Evolutionary conservation across 2,113 vertebrate genomes (phyloP).

Genomic region (Channa maculata): DNA sequence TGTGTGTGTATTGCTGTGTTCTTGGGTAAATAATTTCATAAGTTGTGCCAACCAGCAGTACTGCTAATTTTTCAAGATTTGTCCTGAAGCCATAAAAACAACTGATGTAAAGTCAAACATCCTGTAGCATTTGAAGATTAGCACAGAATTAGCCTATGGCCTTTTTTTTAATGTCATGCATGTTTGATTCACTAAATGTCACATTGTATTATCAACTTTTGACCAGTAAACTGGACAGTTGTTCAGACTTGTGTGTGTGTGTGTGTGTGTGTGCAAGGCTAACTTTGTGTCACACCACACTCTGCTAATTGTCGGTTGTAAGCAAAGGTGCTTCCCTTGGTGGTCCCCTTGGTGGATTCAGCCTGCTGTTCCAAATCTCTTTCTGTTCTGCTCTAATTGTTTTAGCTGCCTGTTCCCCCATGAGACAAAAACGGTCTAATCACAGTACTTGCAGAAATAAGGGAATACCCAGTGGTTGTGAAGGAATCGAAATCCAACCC

Average conservation of each 20-base stretch:
- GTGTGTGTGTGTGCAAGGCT: constrained; percentile 27
- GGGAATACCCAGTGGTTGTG: constrained; percentile 75
- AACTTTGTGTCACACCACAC: constrained; percentile 19
- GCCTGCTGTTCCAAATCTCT: constrained; percentile 63
- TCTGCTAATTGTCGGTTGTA: constrained; percentile 36
- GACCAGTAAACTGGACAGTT: background rate
- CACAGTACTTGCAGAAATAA: constrained; percentile 72
- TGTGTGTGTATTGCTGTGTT: constrained; percentile 16
- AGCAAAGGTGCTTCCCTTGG: constrained; percentile 52
- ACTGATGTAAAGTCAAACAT: constrained; percentile 35
- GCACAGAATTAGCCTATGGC: constrained; percentile 38
- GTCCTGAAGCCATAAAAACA: background rate
- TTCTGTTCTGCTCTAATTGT: constrained; percentile 82
- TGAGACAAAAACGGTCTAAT: constrained; percentile 68
- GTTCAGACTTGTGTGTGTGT: constrained; percentile 21
- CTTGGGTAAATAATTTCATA: constrained; percentile 27
- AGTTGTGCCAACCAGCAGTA: background rate
- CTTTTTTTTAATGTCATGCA: constrained; percentile 28
- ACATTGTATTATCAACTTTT: constrained; percentile 5
- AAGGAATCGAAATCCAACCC: constrained; percentile 69
- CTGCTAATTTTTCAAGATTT: constrained; percentile 27
- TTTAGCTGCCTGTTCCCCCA: constrained; percentile 47
- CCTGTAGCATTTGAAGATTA: constrained; percentile 25
- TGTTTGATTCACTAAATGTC: constrained; percentile 26
- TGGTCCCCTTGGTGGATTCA: constrained; percentile 54